Evolutionary conservation across 2,888 invertebrate species (phyloP).

Genomic region (Parascotia fuliginaria): DNA sequence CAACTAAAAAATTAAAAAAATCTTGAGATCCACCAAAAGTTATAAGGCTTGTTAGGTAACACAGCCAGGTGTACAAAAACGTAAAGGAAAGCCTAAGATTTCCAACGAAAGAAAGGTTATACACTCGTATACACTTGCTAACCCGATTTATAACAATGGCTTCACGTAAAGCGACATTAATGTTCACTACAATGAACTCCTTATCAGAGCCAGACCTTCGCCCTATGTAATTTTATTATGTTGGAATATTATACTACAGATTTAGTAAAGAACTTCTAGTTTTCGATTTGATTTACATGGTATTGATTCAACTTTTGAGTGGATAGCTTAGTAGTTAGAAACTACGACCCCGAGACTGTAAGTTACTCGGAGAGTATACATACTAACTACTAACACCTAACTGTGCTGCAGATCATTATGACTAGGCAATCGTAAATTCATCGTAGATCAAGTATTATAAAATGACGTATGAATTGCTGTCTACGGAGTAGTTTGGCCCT

Average conservation of each 20-base stretch:
- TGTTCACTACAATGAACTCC: constrained; percentile 9
- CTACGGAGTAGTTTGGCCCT: no score
- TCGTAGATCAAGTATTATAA: no score
- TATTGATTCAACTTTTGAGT: no score
- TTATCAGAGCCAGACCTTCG: constrained; percentile 3
- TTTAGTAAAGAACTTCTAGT: not conserved
- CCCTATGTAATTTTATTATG: not conserved
- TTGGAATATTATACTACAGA: not conserved
- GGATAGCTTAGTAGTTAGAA: no score
- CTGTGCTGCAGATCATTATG: no score
- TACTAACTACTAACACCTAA: no score
- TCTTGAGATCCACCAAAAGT: not conserved
- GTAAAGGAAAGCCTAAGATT: not conserved
- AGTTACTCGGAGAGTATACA: no score
- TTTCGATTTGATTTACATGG: no score
- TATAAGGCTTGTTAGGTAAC: not conserved
- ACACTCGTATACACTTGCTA: constrained; percentile 8
- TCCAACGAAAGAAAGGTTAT: constrained; percentile 1
- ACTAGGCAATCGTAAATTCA: no score
- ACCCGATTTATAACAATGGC: constrained; percentile 40
- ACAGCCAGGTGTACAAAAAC: not conserved
- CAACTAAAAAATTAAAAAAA: no score
- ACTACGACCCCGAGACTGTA: no score
- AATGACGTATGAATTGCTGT: no score
- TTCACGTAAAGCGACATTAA: constrained; percentile 22